A percentile compares a stretch with the other conserved stretches of the same genome.
phyloP scores from a whole-genome alignment of 2,113 vertebrate species.

The Myotis yumanensis region DNA sequence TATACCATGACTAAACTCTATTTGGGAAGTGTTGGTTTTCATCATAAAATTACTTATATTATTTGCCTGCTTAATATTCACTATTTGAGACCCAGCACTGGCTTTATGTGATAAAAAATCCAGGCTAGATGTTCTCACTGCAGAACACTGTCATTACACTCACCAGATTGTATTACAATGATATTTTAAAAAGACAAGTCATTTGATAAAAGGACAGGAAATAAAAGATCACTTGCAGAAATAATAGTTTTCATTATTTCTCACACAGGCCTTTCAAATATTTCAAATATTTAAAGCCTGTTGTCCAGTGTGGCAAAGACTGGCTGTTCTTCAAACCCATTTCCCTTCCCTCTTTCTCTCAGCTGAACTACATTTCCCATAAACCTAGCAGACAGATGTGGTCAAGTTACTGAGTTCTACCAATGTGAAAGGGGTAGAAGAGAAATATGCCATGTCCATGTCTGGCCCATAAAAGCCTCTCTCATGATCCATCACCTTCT shows the following conservation, averaged over 20 bases:
- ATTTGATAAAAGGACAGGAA: constrained; percentile 26
- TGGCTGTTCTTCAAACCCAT: neutral
- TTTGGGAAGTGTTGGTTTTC: neutral
- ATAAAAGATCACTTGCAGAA: constrained; percentile 5
- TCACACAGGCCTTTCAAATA: neutral
- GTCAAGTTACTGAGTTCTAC: neutral
- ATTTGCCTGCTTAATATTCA: neutral
- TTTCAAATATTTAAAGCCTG: constrained; percentile 20
- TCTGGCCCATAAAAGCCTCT: neutral
- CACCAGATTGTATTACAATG: neutral
- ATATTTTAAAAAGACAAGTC: neutral
- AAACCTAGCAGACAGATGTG: neutral
- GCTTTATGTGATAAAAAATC: neutral
- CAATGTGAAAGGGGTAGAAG: neutral
- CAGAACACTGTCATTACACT: neutral
- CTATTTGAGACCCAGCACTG: neutral
- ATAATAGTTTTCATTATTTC: constrained; percentile 37
- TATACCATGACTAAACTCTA: neutral
- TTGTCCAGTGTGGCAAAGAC: neutral
- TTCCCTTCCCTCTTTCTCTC: neutral
- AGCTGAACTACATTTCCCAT: neutral
- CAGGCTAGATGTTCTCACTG: neutral
- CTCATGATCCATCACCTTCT: neutral
- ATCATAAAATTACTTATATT: neutral
- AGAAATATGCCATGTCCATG: neutral